phyloP scores from a whole-genome alignment of 2,888 invertebrate genomes.

The Chironomus riparius region DNA sequence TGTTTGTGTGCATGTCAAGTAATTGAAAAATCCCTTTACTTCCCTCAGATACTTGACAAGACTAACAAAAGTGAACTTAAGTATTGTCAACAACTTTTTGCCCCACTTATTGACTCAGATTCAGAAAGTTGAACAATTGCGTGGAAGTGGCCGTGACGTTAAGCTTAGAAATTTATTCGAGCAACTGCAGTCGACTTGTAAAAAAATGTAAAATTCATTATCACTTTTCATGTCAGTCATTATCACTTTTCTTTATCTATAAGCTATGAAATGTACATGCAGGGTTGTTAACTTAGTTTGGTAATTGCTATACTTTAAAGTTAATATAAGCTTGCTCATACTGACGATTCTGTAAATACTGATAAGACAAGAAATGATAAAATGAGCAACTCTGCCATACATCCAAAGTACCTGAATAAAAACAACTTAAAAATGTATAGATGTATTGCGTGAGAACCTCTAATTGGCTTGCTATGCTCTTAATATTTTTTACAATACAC shows the following conservation, averaged over 20 bases:
- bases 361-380: too few species aligned
- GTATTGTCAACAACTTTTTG: slow-evolving; percentile 34
- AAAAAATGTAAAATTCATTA: background rate
- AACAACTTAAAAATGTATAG: background rate
- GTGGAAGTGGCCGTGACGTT: slow-evolving; percentile 13
- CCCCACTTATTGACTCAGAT: background rate
- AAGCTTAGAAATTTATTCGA: slow-evolving; percentile 2
- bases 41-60: slow-evolving; percentile 38
- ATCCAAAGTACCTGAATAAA: background rate
- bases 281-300: too few species aligned
- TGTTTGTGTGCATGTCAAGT: too few species aligned
- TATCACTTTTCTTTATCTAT: background rate
- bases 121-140: slow-evolving; percentile 6
- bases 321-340: too few species aligned
- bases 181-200: background rate
- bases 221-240: background rate
- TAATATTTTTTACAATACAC: background rate
- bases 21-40: slow-evolving; percentile 33
- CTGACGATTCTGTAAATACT: too few species aligned
- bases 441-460: background rate
- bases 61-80: slow-evolving; percentile 31
- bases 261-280: too few species aligned
- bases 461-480: background rate
- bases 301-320: too few species aligned
- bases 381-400: background rate